Evolutionary conservation across 1,140 invertebrate genomes (phyloP), one percentile per base, ranked within the genome.

Genomic region (Drosophila navojoa): DNA sequence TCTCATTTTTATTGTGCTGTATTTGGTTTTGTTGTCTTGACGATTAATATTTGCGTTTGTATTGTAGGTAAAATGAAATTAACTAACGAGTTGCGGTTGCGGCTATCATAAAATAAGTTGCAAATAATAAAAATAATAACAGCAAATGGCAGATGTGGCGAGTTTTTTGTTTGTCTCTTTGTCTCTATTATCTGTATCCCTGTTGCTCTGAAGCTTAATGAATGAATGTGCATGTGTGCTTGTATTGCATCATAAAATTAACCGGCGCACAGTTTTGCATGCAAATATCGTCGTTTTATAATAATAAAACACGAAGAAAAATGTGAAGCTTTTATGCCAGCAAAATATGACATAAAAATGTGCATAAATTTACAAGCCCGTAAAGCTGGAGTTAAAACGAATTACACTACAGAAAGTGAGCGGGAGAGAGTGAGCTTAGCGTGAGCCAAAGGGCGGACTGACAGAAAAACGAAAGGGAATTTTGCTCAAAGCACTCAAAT

Each of bases 71-170:
- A 67, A 80, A 76, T 79, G 63, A 74, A 85, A 77, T 81, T 75
- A 81, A 74, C 77, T 81, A 86, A 71, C 77, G 69, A 77, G 69
- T 62, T 71, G 58, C 74, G 58, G 55, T 61, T 50, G 55, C 53
- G 74, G 59, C 74, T 81, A 60, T 81, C 79, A 82, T 81, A 72
- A 81, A 81, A 80, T 76, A 85, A 80, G 81, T 85, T 84, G 81
- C 81, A 80, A 85, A 84, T 85, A 85, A 82, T 84, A 82, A 77
- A 82, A 81, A 84, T 77, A 67, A 76, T 76, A 73, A 68, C 77
- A 79, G 64, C 61, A 79, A 81, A 76, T 77, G 68, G 42, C 80
- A 84, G 68, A 84, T 84, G 80, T 76, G 72, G 38, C 61, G 38
- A 61, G 19, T 7, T 59, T 29, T 29, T 29, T 29, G 4, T 29